These are phyloP conservation scores for Lasioglossum marginatum DNA, from an alignment of 2,888 invertebrate species.

Conservation along the genomic window DNA sequence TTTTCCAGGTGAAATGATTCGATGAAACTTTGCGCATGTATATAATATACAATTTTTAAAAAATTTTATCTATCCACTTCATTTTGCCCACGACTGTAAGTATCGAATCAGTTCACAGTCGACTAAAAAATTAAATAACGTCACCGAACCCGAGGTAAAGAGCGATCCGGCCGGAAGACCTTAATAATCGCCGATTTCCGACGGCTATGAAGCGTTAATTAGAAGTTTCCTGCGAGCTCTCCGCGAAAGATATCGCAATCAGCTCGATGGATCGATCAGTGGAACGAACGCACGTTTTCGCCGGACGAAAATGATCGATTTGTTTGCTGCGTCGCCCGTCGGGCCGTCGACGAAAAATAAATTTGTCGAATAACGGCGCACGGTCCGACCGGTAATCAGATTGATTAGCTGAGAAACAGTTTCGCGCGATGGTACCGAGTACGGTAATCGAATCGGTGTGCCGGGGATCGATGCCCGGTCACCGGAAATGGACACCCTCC, in stretches of 20 bases:
- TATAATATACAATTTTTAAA: too few species aligned
- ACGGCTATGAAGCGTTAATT: not conserved
- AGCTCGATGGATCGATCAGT: not conserved
- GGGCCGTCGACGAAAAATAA: constrained; percentile 23
- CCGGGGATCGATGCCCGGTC: constrained; percentile 26
- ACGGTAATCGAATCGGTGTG: constrained; percentile 23
- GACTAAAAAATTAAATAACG: not conserved
- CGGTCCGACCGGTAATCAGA: constrained; percentile 34
- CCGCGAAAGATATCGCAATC: not conserved
- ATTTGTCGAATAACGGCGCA: constrained; percentile 15
- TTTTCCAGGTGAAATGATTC: not conserved
- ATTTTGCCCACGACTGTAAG: not conserved
- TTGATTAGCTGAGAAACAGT: constrained; percentile 45
- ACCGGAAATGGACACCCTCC: constrained; percentile 22
- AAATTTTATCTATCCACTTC: too few species aligned
- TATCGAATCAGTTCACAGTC: not conserved
- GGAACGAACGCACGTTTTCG: not conserved
- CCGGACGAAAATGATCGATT: not conserved
- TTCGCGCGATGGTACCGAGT: constrained; percentile 27
- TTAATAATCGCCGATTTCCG: constrained; percentile 2
- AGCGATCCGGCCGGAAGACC: not conserved
- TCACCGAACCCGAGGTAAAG: not conserved
- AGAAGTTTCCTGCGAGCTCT: not conserved
- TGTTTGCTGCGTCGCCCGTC: not conserved
- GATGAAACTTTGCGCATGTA: too few species aligned